Conservation (phyloP, 2,888 invertebrate species). For the Emmelina monodactyla region DNA sequence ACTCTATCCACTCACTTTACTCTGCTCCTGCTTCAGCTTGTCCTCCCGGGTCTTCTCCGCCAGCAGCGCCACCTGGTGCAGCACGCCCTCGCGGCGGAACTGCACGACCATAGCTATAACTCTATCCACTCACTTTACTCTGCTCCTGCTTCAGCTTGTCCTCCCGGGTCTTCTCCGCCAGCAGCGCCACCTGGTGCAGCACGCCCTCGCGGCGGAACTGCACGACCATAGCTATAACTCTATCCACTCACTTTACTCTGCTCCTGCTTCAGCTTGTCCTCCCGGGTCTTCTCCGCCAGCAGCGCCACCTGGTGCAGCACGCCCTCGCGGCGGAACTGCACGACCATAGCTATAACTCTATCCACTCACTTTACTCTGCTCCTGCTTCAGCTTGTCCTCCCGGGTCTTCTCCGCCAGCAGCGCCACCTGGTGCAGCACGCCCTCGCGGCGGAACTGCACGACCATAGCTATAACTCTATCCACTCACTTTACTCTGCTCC, state of each 20-base stretch:
- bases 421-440: not conserved
- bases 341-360: slow-evolving; percentile 78
- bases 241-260: no score
- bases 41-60: no score
- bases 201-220: slow-evolving; percentile 98
- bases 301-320: slow-evolving; percentile 88
- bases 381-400: not conserved
- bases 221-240: no score
- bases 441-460: not conserved
- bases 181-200: slow-evolving; percentile 81
- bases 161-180: no score
- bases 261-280: no score
- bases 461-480: not conserved
- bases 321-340: slow-evolving; percentile 96
- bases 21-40: no score
- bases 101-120: no score
- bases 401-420: not conserved
- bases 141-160: no score
- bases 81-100: no score
- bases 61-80: no score
- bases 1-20: no score
- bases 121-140: no score
- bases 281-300: slow-evolving; percentile 34
- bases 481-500: not conserved
- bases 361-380: slow-evolving; percentile 86